Conservation (phyloP, 2,113 vertebrate species). For the Nibea albiflora region DNA sequence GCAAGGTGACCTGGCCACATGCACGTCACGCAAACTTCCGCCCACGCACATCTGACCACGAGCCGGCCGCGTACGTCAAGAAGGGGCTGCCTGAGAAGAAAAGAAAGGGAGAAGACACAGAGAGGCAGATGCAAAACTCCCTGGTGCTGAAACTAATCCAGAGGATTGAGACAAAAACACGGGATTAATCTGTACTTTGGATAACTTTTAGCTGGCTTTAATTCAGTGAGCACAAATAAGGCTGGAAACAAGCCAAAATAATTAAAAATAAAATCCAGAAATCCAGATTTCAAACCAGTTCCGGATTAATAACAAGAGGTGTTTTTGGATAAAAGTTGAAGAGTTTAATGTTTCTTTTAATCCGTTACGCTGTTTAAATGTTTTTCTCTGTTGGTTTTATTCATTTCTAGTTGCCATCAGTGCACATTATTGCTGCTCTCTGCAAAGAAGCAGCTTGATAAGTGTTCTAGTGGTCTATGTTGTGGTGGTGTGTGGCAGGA, state of each 20-base stretch:
- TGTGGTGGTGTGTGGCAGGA: background rate
- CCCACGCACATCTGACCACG: constrained; percentile 42
- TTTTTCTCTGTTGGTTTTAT: background rate
- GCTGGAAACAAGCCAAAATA: background rate
- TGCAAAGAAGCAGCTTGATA: background rate
- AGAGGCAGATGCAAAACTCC: background rate
- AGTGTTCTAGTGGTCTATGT: background rate
- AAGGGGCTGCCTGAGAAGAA: background rate
- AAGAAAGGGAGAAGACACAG: background rate
- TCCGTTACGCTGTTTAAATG: background rate
- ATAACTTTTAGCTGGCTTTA: background rate
- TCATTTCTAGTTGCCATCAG: background rate
- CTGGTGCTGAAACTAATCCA: background rate
- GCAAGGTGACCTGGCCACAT: constrained; percentile 52
- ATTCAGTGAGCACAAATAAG: background rate
- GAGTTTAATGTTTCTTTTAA: background rate
- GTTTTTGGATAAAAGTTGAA: background rate
- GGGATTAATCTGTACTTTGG: background rate
- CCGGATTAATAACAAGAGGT: background rate
- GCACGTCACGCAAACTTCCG: constrained; percentile 46
- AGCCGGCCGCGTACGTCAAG: constrained; percentile 10
- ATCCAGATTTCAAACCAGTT: background rate
- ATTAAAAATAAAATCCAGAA: background rate
- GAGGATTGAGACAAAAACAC: background rate
- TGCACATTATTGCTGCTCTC: background rate